Evolutionary conservation across 30 jellyfish, hydroid and myxozoan genomes (phyloP).

Genomic region (Calvadosia cruxmelitensis): DNA sequence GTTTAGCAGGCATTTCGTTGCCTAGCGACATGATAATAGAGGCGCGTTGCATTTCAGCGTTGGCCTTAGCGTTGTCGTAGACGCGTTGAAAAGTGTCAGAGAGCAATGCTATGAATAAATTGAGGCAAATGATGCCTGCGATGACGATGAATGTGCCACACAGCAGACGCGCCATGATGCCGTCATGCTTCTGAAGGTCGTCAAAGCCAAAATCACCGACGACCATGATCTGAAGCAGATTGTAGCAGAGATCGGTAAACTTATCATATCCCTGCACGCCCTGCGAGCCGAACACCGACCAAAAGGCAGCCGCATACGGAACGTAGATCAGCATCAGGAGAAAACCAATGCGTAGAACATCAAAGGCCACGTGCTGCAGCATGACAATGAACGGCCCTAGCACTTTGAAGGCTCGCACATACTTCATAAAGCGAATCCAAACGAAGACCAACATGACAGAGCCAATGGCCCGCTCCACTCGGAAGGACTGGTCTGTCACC

Average conservation of each 20-base stretch:
- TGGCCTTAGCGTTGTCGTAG: conserved; percentile 91
- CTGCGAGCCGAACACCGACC: conserved; percentile 68
- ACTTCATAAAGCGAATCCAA: conserved; percentile 82
- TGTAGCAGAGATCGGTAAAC: conserved; percentile 50
- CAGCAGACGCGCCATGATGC: conserved; percentile 61
- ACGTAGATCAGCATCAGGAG: conserved; percentile 53
- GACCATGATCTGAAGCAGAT: conserved; percentile 56
- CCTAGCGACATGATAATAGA: conserved; percentile 54
- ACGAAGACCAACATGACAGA: conserved; percentile 50
- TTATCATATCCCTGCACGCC: conserved; percentile 45
- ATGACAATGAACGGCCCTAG: conserved; percentile 88
- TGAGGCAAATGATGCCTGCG: conserved; percentile 75
- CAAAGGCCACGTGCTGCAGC: conserved; percentile 68
- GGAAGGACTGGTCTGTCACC: conserved; percentile 17
- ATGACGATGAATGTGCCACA: conserved; percentile 72
- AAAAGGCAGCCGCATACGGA: conserved; percentile 88
- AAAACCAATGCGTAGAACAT: conserved; percentile 47
- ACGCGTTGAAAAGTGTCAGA: conserved; percentile 98
- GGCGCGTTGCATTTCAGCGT: conserved; percentile 85
- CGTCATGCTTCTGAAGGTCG: conserved; percentile 23
- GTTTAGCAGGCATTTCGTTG: conserved; percentile 26
- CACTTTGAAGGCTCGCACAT: conserved; percentile 79
- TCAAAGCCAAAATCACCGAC: conserved; percentile 74
- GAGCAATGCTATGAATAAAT: conserved; percentile 79
- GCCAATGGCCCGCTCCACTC: conserved; percentile 48